These are phyloP conservation scores for Leucosticte australis DNA, from an alignment of 2,113 vertebrate species.

Conservation along the genomic window DNA sequence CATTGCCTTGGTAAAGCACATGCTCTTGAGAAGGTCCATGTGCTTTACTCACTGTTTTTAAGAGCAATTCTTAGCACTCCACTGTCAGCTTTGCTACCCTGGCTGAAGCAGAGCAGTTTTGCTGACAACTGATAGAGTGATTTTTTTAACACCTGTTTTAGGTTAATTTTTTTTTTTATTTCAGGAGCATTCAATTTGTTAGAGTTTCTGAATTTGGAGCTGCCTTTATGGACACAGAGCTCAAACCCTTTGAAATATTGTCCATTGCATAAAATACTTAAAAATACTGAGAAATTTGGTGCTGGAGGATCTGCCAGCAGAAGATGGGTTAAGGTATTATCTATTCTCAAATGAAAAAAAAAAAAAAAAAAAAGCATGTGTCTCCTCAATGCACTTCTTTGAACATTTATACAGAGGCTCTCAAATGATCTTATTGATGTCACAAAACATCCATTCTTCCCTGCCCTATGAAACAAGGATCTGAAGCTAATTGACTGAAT, in stretches of 20 bases:
- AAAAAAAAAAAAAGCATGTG: not conserved
- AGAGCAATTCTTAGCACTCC: not conserved
- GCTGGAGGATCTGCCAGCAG: not conserved
- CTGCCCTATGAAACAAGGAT: not conserved
- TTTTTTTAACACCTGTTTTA: not conserved
- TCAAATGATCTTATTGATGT: not conserved
- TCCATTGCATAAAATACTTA: not conserved
- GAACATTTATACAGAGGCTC: not conserved
- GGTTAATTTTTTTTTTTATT: not conserved
- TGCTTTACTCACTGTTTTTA: not conserved
- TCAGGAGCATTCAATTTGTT: not conserved
- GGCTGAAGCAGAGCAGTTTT: not conserved
- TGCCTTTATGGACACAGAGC: not conserved
- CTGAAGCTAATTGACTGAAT: slow-evolving; percentile 37
- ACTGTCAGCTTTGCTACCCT: not conserved
- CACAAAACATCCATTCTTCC: slow-evolving; percentile 29
- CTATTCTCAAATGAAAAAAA: not conserved
- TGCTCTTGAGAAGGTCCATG: not conserved
- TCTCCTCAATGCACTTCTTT: slow-evolving; percentile 5
- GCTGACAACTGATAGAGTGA: not conserved
- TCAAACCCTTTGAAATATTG: not conserved
- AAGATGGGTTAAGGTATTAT: not conserved
- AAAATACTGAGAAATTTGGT: not conserved
- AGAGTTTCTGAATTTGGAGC: not conserved
- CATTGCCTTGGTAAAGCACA: not conserved